A percentile compares a stretch with the other conserved stretches of the same genome.
phyloP scores from a whole-genome alignment of 2,797 vertebrate genomes.

The Poecilia picta region DNA sequence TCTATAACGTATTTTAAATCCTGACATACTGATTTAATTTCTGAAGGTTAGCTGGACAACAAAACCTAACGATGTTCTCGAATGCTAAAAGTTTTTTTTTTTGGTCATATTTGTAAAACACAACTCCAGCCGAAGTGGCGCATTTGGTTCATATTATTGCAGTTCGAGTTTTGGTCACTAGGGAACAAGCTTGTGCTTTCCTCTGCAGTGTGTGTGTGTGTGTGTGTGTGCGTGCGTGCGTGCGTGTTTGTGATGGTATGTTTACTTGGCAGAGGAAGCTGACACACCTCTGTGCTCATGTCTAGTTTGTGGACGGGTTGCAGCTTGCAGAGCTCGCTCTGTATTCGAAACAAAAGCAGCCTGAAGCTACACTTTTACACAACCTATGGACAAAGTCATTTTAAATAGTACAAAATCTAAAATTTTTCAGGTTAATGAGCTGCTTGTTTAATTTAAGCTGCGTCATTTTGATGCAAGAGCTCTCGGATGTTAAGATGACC shows the following conservation, averaged over 20 bases:
- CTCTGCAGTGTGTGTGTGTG: conserved; percentile 36
- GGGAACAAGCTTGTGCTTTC: conserved; percentile 40
- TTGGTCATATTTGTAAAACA: background rate
- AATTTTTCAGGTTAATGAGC: conserved; percentile 16
- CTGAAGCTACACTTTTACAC: background rate
- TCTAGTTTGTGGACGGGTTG: conserved; percentile 58
- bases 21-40: conserved; percentile 1
- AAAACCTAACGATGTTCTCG: background rate
- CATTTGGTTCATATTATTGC: conserved; percentile 29
- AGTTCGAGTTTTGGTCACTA: conserved; percentile 60
- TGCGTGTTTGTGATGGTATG: conserved; percentile 61
- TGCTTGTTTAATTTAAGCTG: conserved; percentile 14
- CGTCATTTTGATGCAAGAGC: conserved; percentile 5
- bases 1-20: conserved; percentile 10
- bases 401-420: background rate
- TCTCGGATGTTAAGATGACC: conserved; percentile 2
- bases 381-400: background rate
- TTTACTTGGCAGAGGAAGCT: conserved; percentile 57
- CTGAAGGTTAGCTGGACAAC: background rate
- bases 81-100: background rate
- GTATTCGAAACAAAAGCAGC: conserved; percentile 23
- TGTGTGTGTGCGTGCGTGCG: conserved; percentile 44
- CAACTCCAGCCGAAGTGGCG: background rate
- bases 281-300: conserved; percentile 70
- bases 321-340: conserved; percentile 46